Evolutionary conservation across 1,140 invertebrate species (phyloP).

Genomic region (Copidosoma floridanum): DNA sequence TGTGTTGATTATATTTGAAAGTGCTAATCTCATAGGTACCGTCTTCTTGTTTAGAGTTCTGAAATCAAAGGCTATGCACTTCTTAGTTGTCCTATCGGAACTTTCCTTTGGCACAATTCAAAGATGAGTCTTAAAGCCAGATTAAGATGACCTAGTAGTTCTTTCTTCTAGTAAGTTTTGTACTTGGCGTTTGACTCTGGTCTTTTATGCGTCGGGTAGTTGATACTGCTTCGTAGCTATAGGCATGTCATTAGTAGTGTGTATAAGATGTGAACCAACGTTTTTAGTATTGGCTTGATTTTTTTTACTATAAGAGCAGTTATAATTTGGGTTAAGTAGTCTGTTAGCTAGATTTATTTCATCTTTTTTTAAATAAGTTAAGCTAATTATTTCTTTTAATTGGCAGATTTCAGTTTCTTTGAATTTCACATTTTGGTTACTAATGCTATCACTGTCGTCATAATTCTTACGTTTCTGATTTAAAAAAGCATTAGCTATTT

Average conservation of each 20-base stretch:
- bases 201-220: slow-evolving; percentile 29
- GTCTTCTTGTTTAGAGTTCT: slow-evolving; percentile 46
- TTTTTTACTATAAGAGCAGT: slow-evolving; percentile 6
- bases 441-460: background rate
- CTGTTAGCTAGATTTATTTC: no score
- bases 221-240: slow-evolving; percentile 32
- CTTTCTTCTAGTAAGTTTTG: slow-evolving; percentile 24
- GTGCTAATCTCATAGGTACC: slow-evolving; percentile 53
- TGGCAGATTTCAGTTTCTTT: background rate
- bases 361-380: background rate
- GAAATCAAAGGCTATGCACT: slow-evolving; percentile 41
- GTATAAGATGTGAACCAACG: slow-evolving; percentile 30
- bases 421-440: background rate
- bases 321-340: no score
- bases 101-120: slow-evolving; percentile 34
- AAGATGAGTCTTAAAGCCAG: slow-evolving; percentile 27
- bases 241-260: slow-evolving; percentile 28
- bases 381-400: background rate
- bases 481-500: background rate
- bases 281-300: slow-evolving; percentile 27
- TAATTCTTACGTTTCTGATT: background rate
- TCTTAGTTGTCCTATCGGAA: slow-evolving; percentile 29
- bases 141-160: slow-evolving; percentile 31
- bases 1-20: slow-evolving; percentile 56
- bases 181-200: slow-evolving; percentile 35